Evolutionary conservation across 1,140 invertebrate species (phyloP).

Genomic region (Drosophila bipectinata): DNA sequence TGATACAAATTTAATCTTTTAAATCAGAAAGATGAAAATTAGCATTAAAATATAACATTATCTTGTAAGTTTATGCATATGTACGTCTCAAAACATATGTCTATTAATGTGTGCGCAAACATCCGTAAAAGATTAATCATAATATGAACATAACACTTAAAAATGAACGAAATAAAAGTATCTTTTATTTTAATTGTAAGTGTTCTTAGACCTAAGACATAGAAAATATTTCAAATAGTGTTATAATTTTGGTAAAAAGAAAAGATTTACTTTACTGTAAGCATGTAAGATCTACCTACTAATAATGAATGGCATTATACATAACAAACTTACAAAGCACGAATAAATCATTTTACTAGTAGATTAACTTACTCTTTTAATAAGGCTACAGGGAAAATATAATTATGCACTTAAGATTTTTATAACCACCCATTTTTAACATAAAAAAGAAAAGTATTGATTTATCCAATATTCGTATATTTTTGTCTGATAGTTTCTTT

Average conservation of each 20-base stretch:
- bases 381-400: background rate
- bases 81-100: slow-evolving; percentile 16
- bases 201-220: slow-evolving; percentile 48
- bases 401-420: too few species aligned
- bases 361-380: slow-evolving; percentile 32
- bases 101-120: slow-evolving; percentile 25
- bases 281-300: slow-evolving; percentile 49
- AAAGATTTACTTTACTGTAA: slow-evolving; percentile 45
- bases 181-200: slow-evolving; percentile 55
- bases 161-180: slow-evolving; percentile 14
- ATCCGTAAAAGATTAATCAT: slow-evolving; percentile 19
- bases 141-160: slow-evolving; percentile 19
- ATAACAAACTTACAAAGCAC: slow-evolving; percentile 57
- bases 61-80: slow-evolving; percentile 32
- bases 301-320: slow-evolving; percentile 56
- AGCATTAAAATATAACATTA: slow-evolving; percentile 16
- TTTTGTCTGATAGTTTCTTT: slow-evolving; percentile 7
- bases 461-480: slow-evolving; percentile 9
- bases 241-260: slow-evolving; percentile 41
- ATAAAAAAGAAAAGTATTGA: background rate
- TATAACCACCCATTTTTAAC: background rate
- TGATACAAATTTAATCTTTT: slow-evolving; percentile 34
- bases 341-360: slow-evolving; percentile 61
- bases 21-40: slow-evolving; percentile 8
- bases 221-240: slow-evolving; percentile 48